Conservation (phyloP, 2,113 vertebrate genomes). For the Salvelinus fontinalis region DNA sequence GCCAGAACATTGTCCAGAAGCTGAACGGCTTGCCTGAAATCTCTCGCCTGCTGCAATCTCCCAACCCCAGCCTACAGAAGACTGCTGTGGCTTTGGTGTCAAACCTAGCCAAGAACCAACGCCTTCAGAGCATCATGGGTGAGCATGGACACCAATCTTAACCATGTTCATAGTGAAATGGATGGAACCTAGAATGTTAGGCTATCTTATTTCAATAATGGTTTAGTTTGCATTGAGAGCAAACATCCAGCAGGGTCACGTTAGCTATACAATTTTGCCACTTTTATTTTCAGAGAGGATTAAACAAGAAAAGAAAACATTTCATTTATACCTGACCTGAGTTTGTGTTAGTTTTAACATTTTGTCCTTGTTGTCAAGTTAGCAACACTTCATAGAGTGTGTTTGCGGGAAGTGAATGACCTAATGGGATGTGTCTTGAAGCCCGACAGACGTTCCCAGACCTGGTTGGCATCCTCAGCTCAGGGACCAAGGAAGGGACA, state of each 20-base stretch:
- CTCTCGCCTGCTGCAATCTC: slow-evolving; percentile 76
- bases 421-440: slow-evolving; percentile 45
- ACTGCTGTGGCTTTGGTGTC: slow-evolving; percentile 80
- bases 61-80: slow-evolving; percentile 75
- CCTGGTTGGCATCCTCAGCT: slow-evolving; percentile 78
- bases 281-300: too few species aligned
- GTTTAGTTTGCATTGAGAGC: too few species aligned
- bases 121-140: slow-evolving; percentile 82
- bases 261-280: too few species aligned
- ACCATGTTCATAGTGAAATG: too few species aligned
- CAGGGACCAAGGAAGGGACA: slow-evolving; percentile 65
- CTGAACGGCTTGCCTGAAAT: slow-evolving; percentile 77
- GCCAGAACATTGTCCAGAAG: slow-evolving; percentile 82
- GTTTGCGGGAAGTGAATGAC: neutral
- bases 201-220: too few species aligned
- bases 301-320: too few species aligned
- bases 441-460: slow-evolving; percentile 82
- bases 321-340: too few species aligned
- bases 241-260: too few species aligned
- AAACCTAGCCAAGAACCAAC: slow-evolving; percentile 83
- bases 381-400: too few species aligned
- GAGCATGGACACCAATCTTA: slow-evolving; percentile 34
- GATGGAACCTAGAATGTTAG: too few species aligned
- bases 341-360: too few species aligned
- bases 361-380: too few species aligned